A percentile compares a stretch with the other conserved stretches of the same genome.
Conservation (phyloP, 92 coral and sea anemone species). For the Porites evermanni region DNA sequence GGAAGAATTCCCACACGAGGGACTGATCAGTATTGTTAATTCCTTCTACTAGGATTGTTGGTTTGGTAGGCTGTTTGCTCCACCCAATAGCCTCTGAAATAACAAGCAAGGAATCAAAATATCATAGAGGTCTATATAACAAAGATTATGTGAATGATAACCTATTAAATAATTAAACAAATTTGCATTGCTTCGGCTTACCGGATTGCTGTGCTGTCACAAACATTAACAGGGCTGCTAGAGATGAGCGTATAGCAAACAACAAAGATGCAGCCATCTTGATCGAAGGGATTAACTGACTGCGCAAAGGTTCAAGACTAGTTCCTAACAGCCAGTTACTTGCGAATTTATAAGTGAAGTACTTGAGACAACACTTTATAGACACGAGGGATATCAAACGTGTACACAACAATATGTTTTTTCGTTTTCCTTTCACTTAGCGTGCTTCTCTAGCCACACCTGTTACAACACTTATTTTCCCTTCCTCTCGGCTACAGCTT, state of each 20-base stretch:
- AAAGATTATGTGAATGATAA: too few relatives aligned
- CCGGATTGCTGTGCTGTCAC: background rate
- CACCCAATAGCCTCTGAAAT: background rate
- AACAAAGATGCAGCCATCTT: background rate
- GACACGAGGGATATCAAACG: background rate
- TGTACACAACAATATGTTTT: background rate
- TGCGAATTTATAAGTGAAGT: too few relatives aligned
- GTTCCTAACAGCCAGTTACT: too few relatives aligned
- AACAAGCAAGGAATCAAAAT: background rate
- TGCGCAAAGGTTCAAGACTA: too few relatives aligned
- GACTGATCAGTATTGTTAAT: background rate
- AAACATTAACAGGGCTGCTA: background rate
- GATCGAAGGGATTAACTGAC: background rate
- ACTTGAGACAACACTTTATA: background rate
- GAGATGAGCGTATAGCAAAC: background rate
- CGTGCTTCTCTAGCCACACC: background rate
- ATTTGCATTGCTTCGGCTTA: too few relatives aligned
- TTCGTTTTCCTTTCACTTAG: background rate
- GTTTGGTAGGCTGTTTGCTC: background rate
- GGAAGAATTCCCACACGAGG: background rate
- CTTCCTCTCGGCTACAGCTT: background rate
- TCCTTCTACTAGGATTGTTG: background rate
- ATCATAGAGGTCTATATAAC: background rate
- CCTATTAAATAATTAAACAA: too few relatives aligned
- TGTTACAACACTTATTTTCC: background rate